These are phyloP conservation scores for Poecilus cupreus DNA, from an alignment of 2,888 invertebrate genomes.

Conservation along the genomic window DNA sequence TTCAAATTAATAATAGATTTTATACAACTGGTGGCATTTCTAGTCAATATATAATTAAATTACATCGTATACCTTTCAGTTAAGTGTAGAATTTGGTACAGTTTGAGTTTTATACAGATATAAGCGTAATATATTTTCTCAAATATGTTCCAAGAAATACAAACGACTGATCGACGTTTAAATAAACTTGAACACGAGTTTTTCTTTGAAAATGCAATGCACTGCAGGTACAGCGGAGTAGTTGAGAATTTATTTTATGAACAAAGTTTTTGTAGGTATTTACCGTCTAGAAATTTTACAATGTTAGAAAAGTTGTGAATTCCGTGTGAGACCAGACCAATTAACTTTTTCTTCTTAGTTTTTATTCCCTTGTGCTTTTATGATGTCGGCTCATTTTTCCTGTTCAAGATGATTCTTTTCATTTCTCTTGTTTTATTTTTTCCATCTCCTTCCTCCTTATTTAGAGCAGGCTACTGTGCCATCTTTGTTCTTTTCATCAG, in stretches of 20 bases:
- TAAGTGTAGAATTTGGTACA: background rate
- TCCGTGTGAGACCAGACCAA: conserved; percentile 33
- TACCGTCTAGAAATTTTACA: conserved; percentile 46
- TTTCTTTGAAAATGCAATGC: conserved; percentile 18
- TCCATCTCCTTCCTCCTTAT: background rate
- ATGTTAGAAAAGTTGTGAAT: conserved; percentile 49
- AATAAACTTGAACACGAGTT: conserved; percentile 25
- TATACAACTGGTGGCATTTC: no score
- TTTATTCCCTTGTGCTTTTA: conserved; percentile 48
- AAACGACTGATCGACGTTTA: conserved; percentile 11
- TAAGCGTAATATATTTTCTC: background rate
- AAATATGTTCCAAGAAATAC: background rate
- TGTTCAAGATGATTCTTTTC: conserved; percentile 50
- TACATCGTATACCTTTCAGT: no score
- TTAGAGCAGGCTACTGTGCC: conserved; percentile 1
- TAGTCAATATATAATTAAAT: no score
- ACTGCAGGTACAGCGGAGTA: background rate
- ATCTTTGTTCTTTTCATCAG: conserved; percentile 31
- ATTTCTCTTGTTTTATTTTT: conserved; percentile 36
- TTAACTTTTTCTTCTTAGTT: conserved; percentile 48
- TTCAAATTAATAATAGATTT: no score
- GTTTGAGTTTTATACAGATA: background rate
- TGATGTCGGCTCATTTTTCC: conserved; percentile 46
- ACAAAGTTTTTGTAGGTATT: conserved; percentile 42
- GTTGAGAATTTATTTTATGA: conserved; percentile 34